Conservation (phyloP, 2,797 vertebrate genomes). For the Toxotes lorentzi region DNA sequence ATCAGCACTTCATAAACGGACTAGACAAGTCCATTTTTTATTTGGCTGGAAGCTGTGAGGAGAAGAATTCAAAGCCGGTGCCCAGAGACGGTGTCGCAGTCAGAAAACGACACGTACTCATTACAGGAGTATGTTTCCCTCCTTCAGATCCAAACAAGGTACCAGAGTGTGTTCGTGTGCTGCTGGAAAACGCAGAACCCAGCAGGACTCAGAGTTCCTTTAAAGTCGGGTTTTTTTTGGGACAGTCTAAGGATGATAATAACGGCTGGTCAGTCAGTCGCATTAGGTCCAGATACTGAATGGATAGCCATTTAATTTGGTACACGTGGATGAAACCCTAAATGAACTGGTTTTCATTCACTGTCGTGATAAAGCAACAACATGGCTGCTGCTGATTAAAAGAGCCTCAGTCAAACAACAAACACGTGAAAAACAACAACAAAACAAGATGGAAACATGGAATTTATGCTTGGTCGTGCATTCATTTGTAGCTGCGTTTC, state of each 20-base stretch:
- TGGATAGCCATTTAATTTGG: neutral
- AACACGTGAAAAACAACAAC: no score
- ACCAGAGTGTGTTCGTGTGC: neutral
- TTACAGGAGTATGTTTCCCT: neutral
- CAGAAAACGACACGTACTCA: constrained; percentile 6
- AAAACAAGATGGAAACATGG: no score
- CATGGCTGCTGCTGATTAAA: no score
- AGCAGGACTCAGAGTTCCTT: neutral
- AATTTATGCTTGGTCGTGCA: no score
- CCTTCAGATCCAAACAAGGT: neutral
- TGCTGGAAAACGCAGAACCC: neutral
- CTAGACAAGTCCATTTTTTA: constrained; percentile 35
- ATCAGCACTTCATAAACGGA: constrained; percentile 55
- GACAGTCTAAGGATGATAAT: neutral
- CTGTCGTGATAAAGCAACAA: no score
- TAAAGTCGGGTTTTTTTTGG: neutral
- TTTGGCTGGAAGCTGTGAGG: neutral
- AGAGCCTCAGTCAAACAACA: no score
- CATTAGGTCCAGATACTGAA: neutral
- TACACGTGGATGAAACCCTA: neutral
- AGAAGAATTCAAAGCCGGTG: constrained; percentile 11
- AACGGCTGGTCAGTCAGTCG: neutral
- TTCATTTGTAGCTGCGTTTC: no score
- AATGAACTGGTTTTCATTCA: neutral
- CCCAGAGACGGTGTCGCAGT: neutral